These are phyloP conservation scores for Bombus huntii DNA, from an alignment of 1,140 invertebrate species.

Conservation along the genomic window DNA sequence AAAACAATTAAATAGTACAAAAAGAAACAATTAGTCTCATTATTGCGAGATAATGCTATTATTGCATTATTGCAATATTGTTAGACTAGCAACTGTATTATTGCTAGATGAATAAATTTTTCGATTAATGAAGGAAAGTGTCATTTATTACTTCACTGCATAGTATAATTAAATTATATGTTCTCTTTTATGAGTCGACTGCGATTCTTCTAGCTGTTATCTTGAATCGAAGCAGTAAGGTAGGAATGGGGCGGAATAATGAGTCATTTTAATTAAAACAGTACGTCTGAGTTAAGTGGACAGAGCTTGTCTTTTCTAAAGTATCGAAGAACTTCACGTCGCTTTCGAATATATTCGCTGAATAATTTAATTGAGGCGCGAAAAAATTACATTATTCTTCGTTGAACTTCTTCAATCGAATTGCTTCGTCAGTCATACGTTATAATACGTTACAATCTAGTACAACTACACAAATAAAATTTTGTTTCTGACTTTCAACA, in stretches of 20 bases:
- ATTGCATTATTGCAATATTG: too few species aligned
- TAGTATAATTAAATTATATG: conserved; percentile 2
- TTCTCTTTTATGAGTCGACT: neutral
- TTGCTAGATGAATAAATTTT: neutral
- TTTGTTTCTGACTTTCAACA: too few species aligned
- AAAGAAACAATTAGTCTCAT: too few species aligned
- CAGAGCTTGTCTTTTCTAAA: neutral
- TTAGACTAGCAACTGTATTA: neutral
- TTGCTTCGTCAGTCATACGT: too few species aligned
- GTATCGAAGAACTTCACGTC: neutral
- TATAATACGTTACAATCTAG: too few species aligned
- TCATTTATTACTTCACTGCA: neutral
- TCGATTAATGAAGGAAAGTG: neutral
- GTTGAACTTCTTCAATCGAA: neutral
- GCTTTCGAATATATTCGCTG: neutral
- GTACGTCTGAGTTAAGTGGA: neutral
- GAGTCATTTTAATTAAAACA: conserved; percentile 16
- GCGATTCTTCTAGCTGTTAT: neutral
- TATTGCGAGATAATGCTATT: too few species aligned
- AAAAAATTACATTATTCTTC: neutral
- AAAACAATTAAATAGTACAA: too few species aligned
- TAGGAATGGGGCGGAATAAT: neutral
- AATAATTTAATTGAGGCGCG: too few species aligned
- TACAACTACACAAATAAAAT: too few species aligned
- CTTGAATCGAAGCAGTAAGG: neutral